Base-by-base conservation (phyloP, 2,113 vertebrate genomes). In the Oceanites oceanicus region DNA sequence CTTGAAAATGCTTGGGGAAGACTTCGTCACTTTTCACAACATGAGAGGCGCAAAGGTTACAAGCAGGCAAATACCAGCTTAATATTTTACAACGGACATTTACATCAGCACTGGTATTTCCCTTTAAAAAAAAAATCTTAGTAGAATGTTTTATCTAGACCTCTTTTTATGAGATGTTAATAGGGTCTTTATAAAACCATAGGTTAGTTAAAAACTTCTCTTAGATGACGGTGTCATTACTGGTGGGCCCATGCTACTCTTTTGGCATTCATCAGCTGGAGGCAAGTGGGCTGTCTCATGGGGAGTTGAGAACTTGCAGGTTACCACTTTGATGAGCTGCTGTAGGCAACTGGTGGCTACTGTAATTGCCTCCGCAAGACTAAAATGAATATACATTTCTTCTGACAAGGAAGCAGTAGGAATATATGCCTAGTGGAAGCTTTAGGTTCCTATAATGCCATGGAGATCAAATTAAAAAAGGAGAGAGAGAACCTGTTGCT, bases 251-350 rank as follows among this genome's bases (percentile, higher is more conserved):
- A 30, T n/a, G 49, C 53, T 91, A 74, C 84, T 82, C 50, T 59
- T 86, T 47, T 90, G 86, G 82, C 90, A 94, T 87, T 81, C 92
- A 52, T 95, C 94, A 83, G 86, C 95, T 68, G 73, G 90, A 96
- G 91, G 94, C 93, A 45, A 45, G n/a, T 36, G 45, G 55, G 49
- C n/a, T 68, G 67, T 94, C 88, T 86, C 72, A 66, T 13, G 77
- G 92, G 97, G 74, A 90, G 72, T 36, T 70, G 94, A 93, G 93
- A 96, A 86, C 86, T 86, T 96, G 40, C 66, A 82, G 86, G 88
- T 93, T 88, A 77, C 88, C 89, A 80, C 96, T 97, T 91, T 92
- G 96, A 96, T 94, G 93, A 94, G 95, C 94, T 92, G 96, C 93
- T 94, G 52, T 91, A 96, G 78, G 91, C 90, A 90, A 90, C 96